Conservation (phyloP, 2,113 vertebrate genomes). For the Scortum barcoo region DNA sequence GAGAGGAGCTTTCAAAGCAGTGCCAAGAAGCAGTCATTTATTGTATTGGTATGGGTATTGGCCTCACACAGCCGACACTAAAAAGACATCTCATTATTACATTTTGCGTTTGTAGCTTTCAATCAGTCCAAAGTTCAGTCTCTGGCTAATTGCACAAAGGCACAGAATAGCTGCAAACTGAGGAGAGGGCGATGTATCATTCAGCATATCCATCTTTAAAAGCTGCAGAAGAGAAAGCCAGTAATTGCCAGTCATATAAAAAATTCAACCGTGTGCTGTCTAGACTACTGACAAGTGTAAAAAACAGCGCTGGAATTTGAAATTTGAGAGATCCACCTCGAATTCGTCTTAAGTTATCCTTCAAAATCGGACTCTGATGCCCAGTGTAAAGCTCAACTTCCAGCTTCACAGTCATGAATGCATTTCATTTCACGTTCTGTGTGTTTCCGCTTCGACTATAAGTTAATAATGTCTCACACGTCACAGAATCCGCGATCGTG, state of each 20-base stretch:
- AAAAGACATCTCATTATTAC: constrained; percentile 15
- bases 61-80: constrained; percentile 6
- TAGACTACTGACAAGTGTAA: constrained; percentile 17
- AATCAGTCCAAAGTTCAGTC: constrained; percentile 44
- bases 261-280: constrained; percentile 36
- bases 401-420: constrained; percentile 10
- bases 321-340: constrained; percentile 25
- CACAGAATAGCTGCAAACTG: constrained; percentile 32
- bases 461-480: too few species aligned
- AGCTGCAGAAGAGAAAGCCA: constrained; percentile 11
- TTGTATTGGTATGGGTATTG: constrained; percentile 22
- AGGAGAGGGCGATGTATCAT: constrained; percentile 32
- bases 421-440: constrained; percentile 12
- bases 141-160: constrained; percentile 57
- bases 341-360: constrained; percentile 15
- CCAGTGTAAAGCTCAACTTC: background rate
- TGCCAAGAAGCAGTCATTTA: constrained; percentile 22
- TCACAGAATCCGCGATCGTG: too few species aligned
- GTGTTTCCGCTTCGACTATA: constrained; percentile 11
- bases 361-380: constrained; percentile 22
- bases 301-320: constrained; percentile 24
- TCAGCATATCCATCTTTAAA: constrained; percentile 44
- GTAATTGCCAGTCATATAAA: constrained; percentile 39
- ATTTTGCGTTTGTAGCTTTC: constrained; percentile 9
- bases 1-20: constrained; percentile 34